phyloP scores from a whole-genome alignment of 2,113 vertebrate genomes.

The Lipophrys pholis region DNA sequence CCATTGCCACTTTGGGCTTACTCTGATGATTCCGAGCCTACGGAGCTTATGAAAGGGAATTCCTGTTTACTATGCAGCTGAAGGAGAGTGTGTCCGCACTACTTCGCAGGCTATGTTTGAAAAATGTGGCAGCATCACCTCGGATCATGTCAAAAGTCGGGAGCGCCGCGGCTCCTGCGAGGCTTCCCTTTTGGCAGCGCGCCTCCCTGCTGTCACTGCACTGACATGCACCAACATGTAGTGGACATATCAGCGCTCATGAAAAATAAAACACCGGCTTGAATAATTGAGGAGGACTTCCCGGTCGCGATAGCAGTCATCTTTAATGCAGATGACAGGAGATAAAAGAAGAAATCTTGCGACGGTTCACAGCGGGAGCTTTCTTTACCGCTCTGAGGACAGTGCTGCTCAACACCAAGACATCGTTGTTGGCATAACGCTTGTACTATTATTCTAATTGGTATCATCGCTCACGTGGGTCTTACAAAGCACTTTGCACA shows the following conservation, averaged over 20 bases:
- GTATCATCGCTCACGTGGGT: background rate
- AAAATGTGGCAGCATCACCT: background rate
- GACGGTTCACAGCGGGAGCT: background rate
- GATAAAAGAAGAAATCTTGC: constrained; percentile 22
- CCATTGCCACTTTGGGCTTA: background rate
- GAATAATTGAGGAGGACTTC: constrained; percentile 64
- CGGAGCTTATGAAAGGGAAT: background rate
- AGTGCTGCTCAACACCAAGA: constrained; percentile 8
- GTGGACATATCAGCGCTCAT: constrained; percentile 64
- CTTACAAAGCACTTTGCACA: too few relatives aligned
- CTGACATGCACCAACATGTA: constrained; percentile 35
- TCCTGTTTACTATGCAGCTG: background rate
- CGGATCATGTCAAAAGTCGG: constrained; percentile 2
- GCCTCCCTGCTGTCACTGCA: constrained; percentile 19
- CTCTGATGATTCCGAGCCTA: background rate
- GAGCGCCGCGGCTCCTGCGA: background rate
- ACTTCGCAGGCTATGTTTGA: background rate
- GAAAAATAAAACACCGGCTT: constrained; percentile 63
- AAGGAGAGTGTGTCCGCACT: background rate
- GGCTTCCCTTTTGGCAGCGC: constrained; percentile 8
- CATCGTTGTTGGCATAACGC: background rate
- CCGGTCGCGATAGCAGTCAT: constrained; percentile 38
- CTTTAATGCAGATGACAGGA: constrained; percentile 61
- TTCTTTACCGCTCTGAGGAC: constrained; percentile 18
- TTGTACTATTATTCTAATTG: constrained; percentile 10